These are phyloP conservation scores for Macaria liturata DNA, from an alignment of 2,888 invertebrate genomes.

Conservation along the genomic window DNA sequence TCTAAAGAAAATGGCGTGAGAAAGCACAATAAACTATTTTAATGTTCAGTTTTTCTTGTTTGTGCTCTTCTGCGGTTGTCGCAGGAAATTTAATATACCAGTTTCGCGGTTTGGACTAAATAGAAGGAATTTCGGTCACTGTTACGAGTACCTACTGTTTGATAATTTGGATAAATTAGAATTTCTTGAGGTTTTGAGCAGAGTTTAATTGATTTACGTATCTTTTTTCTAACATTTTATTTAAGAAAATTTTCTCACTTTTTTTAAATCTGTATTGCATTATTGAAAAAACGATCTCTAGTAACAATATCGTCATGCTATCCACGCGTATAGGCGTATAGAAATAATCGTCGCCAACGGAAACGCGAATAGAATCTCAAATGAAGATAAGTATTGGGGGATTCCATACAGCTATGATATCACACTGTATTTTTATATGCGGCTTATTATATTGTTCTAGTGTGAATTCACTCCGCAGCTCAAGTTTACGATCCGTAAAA, in stretches of 20 bases:
- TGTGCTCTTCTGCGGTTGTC: constrained; percentile 15
- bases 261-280: background rate
- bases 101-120: constrained; percentile 17
- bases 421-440: constrained; percentile 5
- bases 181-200: background rate
- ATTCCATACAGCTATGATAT: constrained; percentile 37
- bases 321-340: constrained; percentile 41
- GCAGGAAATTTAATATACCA: constrained; percentile 24
- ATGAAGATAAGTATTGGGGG: constrained; percentile 28
- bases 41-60: background rate
- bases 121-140: constrained; percentile 10
- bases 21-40: constrained; percentile 19
- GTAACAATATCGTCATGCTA: constrained; percentile 32
- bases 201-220: too few species aligned
- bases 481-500: constrained; percentile 7
- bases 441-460: too few species aligned
- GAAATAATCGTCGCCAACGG: constrained; percentile 51
- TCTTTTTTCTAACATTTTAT: too few species aligned
- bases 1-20: constrained; percentile 26
- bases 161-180: constrained; percentile 1
- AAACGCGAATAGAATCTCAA: constrained; percentile 41
- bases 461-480: background rate
- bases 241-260: too few species aligned
- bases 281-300: constrained; percentile 1
- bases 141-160: constrained; percentile 16